Conservation (phyloP, 2,797 vertebrate genomes). For the Euthynnus affinis region DNA sequence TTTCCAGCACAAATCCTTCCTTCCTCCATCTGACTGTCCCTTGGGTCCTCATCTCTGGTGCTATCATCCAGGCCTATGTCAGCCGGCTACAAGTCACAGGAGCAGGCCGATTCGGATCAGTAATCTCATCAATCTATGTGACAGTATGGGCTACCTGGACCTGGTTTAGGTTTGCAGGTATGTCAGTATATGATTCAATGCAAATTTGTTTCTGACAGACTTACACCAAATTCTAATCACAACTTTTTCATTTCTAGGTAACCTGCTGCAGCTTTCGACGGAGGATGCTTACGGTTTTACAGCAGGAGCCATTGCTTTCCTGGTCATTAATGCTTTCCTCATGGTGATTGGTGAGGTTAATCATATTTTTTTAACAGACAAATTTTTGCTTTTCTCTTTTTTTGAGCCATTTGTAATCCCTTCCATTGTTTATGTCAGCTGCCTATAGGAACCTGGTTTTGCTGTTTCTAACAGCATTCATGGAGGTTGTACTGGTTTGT, state of each 20-base stretch:
- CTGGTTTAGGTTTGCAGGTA: slow-evolving; percentile 92
- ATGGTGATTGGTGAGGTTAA: slow-evolving; percentile 86
- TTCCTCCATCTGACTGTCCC: slow-evolving; percentile 87
- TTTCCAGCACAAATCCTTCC: slow-evolving; percentile 15
- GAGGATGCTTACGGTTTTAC: slow-evolving; percentile 83
- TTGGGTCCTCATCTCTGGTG: slow-evolving; percentile 89
- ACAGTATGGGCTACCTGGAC: slow-evolving; percentile 91
- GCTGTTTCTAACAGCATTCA: slow-evolving; percentile 83
- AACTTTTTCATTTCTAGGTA: slow-evolving; percentile 72
- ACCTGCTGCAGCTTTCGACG: slow-evolving; percentile 71
- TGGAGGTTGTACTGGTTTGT: slow-evolving; percentile 89
- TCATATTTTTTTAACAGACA: not conserved
- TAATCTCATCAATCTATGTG: slow-evolving; percentile 88
- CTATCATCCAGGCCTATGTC: slow-evolving; percentile 86
- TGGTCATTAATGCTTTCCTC: slow-evolving; percentile 89
- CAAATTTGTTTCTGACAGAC: not conserved
- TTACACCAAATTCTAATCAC: slow-evolving; percentile 2
- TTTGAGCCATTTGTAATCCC: not conserved
- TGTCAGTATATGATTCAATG: not conserved
- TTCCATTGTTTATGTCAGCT: slow-evolving; percentile 78
- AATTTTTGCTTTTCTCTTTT: not conserved
- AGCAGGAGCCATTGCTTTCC: slow-evolving; percentile 87
- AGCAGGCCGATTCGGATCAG: slow-evolving; percentile 84
- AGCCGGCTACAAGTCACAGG: slow-evolving; percentile 87
- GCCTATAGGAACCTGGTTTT: slow-evolving; percentile 87